A percentile compares a stretch with the other conserved stretches of the same genome.
Evolutionary conservation across 2,113 vertebrate species (phyloP).

Genomic region (Sinocyclocheilus anophthalmus): DNA sequence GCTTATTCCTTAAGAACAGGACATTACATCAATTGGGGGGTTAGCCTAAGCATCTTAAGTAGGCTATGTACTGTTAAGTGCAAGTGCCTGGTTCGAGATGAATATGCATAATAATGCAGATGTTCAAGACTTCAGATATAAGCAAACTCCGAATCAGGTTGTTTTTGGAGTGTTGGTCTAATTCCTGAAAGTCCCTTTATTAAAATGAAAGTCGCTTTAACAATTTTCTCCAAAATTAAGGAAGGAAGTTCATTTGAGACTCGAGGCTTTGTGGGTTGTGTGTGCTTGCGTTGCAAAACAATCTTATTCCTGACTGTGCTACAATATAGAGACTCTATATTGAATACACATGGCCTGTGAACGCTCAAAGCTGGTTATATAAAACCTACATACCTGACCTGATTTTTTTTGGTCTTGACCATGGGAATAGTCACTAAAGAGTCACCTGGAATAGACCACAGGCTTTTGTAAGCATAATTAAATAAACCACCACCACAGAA

Average conservation of each 20-base stretch:
- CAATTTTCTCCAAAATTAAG: neutral
- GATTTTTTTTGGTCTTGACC: neutral
- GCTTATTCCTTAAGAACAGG: neutral
- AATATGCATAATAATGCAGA: neutral
- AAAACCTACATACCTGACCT: neutral
- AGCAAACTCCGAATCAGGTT: neutral
- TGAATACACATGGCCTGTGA: neutral
- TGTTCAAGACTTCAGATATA: slow-evolving; percentile 3
- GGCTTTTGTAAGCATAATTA: neutral
- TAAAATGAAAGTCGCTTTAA: neutral
- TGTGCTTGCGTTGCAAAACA: neutral
- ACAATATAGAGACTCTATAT: neutral
- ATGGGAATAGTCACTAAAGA: neutral
- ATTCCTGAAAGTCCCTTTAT: neutral
- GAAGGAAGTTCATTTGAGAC: neutral
- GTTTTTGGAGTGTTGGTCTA: neutral
- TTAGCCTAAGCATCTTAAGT: neutral
- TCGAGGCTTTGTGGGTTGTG: neutral
- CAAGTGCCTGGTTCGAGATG: neutral
- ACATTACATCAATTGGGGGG: neutral
- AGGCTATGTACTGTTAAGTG: neutral
- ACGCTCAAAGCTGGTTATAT: neutral
- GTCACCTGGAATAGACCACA: neutral
- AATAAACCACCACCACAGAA: neutral
- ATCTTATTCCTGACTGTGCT: neutral